Evolutionary conservation across 2,113 vertebrate genomes (phyloP), one percentile per base, ranked within the genome.

Genomic region (Semicossyphus pulcher): DNA sequence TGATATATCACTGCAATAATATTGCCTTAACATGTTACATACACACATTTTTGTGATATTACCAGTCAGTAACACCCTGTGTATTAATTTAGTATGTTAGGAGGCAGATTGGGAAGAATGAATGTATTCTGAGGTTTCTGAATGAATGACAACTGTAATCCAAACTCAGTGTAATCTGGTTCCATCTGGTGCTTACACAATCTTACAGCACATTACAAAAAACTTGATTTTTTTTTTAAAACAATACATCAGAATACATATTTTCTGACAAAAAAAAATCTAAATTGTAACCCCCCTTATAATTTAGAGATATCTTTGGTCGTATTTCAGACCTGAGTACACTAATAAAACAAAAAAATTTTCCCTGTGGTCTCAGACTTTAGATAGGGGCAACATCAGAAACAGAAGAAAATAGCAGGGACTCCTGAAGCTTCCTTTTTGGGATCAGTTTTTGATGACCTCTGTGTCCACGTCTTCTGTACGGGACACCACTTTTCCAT

Each of bases 401-500:
- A 16, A 57, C 14, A 54, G 20, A 41, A 34, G 25, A 23, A 53
- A 65, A 47, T 2, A 41, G 7, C 8, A 18, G 20, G 18, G 9
- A 9, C 10, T 18, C 6, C 44, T 9, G 4, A 23, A 48, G 12
- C 20, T 21, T 32, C 10, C 28, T 1, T 10, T 32, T 23, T 5
- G 4, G 36, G 42, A 49, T 64, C 10, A 81, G 5, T 78, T 48
- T 1, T 18, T 78, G 39, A 91, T 0, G n/a, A 90, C 0, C 18
- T 82, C 32, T 0, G 79, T 18, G 31, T 80, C 85, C 36, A 89
- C 60, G 0, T 93, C 90, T 58, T 93, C 92, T 1, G 54, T 88
- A 65, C 87, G 88, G 16, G 92, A 92, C 12, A 95, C 93, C 21
- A 94, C 93, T 86, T 90, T 91, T 60, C 96, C 96, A 52, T 96